Conservation (phyloP, 1,140 invertebrate genomes). For the Diabrotica undecimpunctata region DNA sequence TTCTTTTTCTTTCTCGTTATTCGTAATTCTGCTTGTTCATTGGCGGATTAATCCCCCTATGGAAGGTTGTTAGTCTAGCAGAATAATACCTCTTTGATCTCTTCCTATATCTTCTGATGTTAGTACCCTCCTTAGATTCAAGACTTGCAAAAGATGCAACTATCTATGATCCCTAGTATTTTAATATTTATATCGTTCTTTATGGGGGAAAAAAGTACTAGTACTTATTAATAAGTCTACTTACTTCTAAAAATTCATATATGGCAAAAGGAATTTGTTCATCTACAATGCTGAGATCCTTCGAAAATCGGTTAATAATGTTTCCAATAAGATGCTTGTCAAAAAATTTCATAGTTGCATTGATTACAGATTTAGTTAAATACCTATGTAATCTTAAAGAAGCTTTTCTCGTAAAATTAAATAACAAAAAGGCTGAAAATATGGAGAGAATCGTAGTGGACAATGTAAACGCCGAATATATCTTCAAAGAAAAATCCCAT, state of each 20-base stretch:
- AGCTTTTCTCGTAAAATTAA: conserved; percentile 29
- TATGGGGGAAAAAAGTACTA: neutral
- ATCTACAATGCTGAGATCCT: conserved; percentile 36
- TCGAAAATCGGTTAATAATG: conserved; percentile 41
- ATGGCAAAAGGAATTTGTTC: conserved; percentile 50
- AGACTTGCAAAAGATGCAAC: no score
- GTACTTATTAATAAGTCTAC: neutral
- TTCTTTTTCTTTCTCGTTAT: neutral
- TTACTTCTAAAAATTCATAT: conserved; percentile 15
- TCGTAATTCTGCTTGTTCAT: no score
- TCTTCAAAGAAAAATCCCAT: neutral
- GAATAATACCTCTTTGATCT: no score
- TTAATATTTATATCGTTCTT: neutral
- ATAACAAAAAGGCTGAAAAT: conserved; percentile 17
- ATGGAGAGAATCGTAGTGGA: conserved; percentile 2
- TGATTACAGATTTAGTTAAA: conserved; percentile 29
- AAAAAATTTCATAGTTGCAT: conserved; percentile 38
- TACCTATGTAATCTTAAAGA: conserved; percentile 32
- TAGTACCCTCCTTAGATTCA: no score
- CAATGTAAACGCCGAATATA: conserved; percentile 3
- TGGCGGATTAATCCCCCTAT: neutral
- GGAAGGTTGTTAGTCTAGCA: no score
- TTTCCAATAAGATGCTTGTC: conserved; percentile 39
- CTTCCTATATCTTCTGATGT: no score
- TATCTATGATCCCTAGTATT: no score